Evolutionary conservation across 1,140 invertebrate genomes (phyloP), one percentile per base, ranked within the genome.

Genomic region (Magallana ariakensis): DNA sequence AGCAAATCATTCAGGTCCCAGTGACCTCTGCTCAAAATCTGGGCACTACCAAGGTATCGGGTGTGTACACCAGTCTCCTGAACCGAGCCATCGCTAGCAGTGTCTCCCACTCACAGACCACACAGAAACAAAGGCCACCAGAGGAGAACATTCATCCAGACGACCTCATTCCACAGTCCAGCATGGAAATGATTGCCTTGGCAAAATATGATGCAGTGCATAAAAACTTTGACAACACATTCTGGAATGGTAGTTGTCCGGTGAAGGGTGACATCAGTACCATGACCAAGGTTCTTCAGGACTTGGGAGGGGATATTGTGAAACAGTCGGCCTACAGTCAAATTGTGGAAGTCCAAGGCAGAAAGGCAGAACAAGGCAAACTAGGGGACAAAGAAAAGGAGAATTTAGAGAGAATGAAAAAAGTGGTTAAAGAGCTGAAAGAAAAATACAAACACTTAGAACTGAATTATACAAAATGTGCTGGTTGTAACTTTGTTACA

Each of bases 261-360:
- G 88, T 89, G 11, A 90, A 91, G 15, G 87, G 87, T 46, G 92
- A 93, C 19, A 83, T 94, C 1, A 92, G 97, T 93, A 96, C 98
- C 4, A 94, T 98, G 66, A 98, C 98, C 4, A 98, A 98, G 93
- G 98, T 99, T 93, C 97, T 99, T 90, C 97, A 97, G 94, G 97
- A 98, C 91, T 97, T 99, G 89, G 98, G 98, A 10, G 95, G 97
- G 82, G 98, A 97, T 94, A 95, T 99, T 86, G 98, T 98, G 1
- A 97, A 98, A 94, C 98, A 99, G 94, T 97, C 96, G 94, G 98
- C 99, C 9, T 98, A 99, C 95, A 96, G 96, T 56, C 98, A 99
- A 95, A 95, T 99, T 81, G 95, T 99, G 75, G 96, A 97, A 87
- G 96, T 97, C 90, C 97, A 98, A 92, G 98, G 97, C 91, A 96